Percentiles rank a stretch among this genome's conserved stretches.
These are phyloP conservation scores for Eremophila alpestris DNA, from an alignment of 2,797 vertebrate genomes.

Conservation along the genomic window DNA sequence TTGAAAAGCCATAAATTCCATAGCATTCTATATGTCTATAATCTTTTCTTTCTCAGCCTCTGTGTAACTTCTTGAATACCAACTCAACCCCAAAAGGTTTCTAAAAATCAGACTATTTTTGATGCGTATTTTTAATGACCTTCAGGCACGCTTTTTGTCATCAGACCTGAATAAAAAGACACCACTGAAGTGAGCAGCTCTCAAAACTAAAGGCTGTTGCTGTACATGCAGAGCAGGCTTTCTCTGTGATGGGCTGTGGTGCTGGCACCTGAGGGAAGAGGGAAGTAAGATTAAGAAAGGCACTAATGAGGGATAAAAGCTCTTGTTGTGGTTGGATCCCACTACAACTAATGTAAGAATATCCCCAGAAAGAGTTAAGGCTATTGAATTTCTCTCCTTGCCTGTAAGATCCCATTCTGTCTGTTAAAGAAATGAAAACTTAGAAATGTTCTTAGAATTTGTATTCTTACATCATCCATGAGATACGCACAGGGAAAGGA, in stretches of 20 bases:
- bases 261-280: not conserved
- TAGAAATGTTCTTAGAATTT: not conserved
- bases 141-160: not conserved
- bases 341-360: rapidly evolving
- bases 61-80: not conserved
- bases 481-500: rapidly evolving
- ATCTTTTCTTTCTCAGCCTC: not conserved
- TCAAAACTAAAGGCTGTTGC: not conserved
- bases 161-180: not conserved
- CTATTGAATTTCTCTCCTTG: not conserved
- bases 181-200: not conserved
- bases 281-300: not conserved
- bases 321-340: not conserved
- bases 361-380: not conserved
- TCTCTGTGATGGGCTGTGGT: not conserved
- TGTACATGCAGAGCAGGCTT: not conserved
- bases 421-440: not conserved
- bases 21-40: rapidly evolving
- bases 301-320: not conserved
- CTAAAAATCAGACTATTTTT: not conserved
- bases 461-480: not conserved
- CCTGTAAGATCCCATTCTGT: not conserved
- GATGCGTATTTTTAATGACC: not conserved
- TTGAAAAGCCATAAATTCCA: not conserved
- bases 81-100: not conserved